Percentiles rank a stretch among this genome's conserved stretches.
Evolutionary conservation across 1,140 invertebrate genomes (phyloP).

Genomic region (Chymomyza costata): DNA sequence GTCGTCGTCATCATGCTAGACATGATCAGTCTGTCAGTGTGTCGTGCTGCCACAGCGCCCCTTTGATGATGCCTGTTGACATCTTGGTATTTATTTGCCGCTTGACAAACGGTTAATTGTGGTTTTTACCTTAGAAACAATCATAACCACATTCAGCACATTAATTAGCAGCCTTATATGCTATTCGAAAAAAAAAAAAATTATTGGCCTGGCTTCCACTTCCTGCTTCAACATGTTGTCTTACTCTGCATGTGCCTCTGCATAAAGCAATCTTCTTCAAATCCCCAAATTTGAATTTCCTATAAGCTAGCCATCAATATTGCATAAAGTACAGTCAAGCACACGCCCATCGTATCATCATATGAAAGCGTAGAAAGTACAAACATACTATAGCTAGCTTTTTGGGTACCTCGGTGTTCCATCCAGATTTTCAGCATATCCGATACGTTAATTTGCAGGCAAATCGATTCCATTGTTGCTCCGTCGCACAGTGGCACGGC

Average conservation of each 20-base stretch:
- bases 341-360: not conserved
- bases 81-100: slow-evolving; percentile 34
- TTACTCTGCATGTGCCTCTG: not conserved
- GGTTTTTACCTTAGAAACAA: slow-evolving; percentile 47
- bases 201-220: slow-evolving; percentile 18
- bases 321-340: slow-evolving; percentile 42
- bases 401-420: too few relatives aligned
- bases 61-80: slow-evolving; percentile 32
- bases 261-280: slow-evolving; percentile 13
- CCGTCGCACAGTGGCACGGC: slow-evolving; percentile 10
- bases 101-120: slow-evolving; percentile 54
- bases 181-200: slow-evolving; percentile 21
- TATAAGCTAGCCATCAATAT: slow-evolving; percentile 46
- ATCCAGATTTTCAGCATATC: slow-evolving; percentile 30
- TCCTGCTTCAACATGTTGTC: slow-evolving; percentile 40
- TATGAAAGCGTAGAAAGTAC: slow-evolving; percentile 53
- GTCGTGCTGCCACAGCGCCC: slow-evolving; percentile 13
- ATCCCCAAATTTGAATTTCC: slow-evolving; percentile 59
- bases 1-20: slow-evolving; percentile 2
- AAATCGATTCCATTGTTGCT: slow-evolving; percentile 50
- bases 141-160: not conserved
- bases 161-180: slow-evolving; percentile 40
- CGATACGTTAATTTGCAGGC: slow-evolving; percentile 62
- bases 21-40: slow-evolving; percentile 29
- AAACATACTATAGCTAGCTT: too few relatives aligned